phyloP scores from a whole-genome alignment of 1,140 invertebrate genomes.

The Teleogryllus occipitalis region DNA sequence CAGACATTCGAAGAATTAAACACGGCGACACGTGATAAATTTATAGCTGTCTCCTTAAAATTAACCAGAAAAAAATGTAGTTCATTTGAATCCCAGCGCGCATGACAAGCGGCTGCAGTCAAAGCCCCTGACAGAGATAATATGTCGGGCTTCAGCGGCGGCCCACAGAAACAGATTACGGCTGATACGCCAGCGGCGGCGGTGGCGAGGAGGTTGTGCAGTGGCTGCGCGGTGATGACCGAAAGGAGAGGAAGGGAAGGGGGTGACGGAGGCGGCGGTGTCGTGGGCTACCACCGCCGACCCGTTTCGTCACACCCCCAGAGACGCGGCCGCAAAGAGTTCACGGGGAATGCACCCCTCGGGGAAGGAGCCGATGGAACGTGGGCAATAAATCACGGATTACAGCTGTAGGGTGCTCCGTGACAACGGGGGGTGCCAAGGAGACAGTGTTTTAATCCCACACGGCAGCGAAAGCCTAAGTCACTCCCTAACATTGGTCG shows the following conservation, averaged over 20 bases:
- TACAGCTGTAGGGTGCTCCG: background rate
- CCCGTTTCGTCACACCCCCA: background rate
- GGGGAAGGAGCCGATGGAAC: background rate
- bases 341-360: background rate
- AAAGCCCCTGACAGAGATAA: background rate
- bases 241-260: background rate
- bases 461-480: no score
- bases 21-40: background rate
- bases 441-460: background rate
- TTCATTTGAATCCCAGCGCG: background rate
- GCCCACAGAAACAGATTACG: background rate
- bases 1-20: background rate
- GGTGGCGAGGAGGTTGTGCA: background rate
- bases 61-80: background rate
- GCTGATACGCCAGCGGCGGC: background rate
- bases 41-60: conserved; percentile 5
- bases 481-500: no score
- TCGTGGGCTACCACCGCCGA: background rate
- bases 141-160: background rate
- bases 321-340: background rate
- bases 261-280: background rate
- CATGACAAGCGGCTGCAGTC: background rate
- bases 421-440: background rate
- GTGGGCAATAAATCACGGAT: background rate
- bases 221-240: background rate